A percentile compares a stretch with the other conserved stretches of the same genome.
Evolutionary conservation across 2,888 invertebrate species (phyloP).

Genomic region (Ernsta delagoae): DNA sequence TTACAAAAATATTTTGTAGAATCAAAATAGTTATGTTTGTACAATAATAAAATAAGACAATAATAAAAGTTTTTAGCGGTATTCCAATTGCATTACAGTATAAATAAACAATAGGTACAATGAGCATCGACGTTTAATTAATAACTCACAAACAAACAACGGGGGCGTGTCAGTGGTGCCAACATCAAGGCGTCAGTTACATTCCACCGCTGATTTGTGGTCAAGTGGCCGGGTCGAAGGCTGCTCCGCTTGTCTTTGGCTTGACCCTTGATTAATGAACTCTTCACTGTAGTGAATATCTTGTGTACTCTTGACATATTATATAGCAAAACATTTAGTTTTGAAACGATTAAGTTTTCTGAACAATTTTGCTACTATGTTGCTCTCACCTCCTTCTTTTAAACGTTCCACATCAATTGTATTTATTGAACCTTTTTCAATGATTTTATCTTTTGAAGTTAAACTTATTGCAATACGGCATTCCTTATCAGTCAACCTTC

Average conservation of each 20-base stretch:
- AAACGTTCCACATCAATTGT: no score
- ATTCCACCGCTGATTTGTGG: slow-evolving; percentile 44
- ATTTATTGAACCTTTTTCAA: no score
- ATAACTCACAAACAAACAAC: slow-evolving; percentile 67
- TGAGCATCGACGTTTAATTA: slow-evolving; percentile 25
- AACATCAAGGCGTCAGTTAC: slow-evolving; percentile 53
- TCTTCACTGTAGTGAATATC: slow-evolving; percentile 31
- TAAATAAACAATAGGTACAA: neutral
- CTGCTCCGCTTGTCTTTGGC: slow-evolving; percentile 36
- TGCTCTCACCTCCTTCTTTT: no score
- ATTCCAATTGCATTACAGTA: no score
- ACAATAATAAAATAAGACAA: no score
- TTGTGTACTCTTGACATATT: neutral
- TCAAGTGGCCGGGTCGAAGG: slow-evolving; percentile 38
- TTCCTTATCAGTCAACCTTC: no score
- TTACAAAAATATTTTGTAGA: no score
- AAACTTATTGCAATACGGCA: no score
- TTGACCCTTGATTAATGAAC: slow-evolving; percentile 40
- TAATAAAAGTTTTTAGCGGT: no score
- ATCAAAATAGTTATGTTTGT: no score
- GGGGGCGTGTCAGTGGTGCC: slow-evolving; percentile 63
- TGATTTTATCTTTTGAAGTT: no score
- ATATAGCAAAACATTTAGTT: neutral
- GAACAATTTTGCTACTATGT: neutral
- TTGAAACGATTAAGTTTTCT: neutral